Conservation (phyloP, 2,888 invertebrate species). For the Beris morrisii region DNA sequence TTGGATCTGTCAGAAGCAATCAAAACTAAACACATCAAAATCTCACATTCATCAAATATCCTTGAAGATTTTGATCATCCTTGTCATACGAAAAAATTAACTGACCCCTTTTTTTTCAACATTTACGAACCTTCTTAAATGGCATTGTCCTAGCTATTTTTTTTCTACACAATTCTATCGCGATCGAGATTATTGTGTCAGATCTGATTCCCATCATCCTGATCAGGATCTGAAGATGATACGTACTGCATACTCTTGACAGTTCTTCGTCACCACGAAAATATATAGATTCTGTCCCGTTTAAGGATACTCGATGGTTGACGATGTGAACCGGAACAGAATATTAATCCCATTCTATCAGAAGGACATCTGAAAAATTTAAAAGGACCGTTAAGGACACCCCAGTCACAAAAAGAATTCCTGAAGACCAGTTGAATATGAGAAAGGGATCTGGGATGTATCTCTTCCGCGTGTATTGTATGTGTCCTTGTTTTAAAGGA, state of each 20-base stretch:
- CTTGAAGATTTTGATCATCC: neutral
- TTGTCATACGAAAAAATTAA: slow-evolving; percentile 24
- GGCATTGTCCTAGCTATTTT: slow-evolving; percentile 18
- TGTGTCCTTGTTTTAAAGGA: slow-evolving; percentile 40
- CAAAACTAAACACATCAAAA: slow-evolving; percentile 43
- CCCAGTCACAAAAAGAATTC: slow-evolving; percentile 2
- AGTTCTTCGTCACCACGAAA: slow-evolving; percentile 16
- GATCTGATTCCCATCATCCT: slow-evolving; percentile 42
- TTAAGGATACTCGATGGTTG: slow-evolving; percentile 22
- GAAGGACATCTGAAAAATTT: slow-evolving; percentile 23
- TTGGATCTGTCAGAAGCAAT: slow-evolving; percentile 43
- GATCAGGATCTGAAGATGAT: slow-evolving; percentile 35
- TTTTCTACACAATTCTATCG: slow-evolving; percentile 20
- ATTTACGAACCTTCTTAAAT: slow-evolving; percentile 1
- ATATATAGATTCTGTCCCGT: slow-evolving; percentile 31
- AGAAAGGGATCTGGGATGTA: slow-evolving; percentile 34
- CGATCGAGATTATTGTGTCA: slow-evolving; percentile 39
- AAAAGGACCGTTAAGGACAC: slow-evolving; percentile 41
- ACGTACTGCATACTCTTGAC: neutral
- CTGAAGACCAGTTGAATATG: neutral
- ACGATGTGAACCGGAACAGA: slow-evolving; percentile 38
- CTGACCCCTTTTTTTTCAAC: slow-evolving; percentile 41
- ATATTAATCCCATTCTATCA: slow-evolving; percentile 21
- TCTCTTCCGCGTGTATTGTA: slow-evolving; percentile 30
- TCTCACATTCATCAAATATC: slow-evolving; percentile 43